These are phyloP conservation scores for Crypturellus undulatus DNA, from an alignment of 2,113 vertebrate species.

Conservation along the genomic window DNA sequence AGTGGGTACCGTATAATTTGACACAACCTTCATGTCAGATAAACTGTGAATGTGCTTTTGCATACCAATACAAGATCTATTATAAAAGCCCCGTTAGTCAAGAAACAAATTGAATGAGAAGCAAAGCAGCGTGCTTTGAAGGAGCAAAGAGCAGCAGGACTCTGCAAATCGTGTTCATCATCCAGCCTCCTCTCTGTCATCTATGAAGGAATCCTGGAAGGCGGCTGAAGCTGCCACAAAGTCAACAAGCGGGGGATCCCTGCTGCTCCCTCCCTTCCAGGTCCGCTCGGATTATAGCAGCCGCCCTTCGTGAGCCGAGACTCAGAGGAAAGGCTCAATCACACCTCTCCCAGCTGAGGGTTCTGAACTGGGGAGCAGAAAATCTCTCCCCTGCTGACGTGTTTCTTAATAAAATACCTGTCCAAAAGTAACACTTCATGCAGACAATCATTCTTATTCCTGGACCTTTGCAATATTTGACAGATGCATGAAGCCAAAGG, in stretches of 20 bases:
- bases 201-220: accelerated
- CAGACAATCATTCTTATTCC: neutral
- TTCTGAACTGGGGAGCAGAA: neutral
- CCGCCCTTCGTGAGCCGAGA: neutral
- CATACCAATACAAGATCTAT: neutral
- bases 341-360: neutral
- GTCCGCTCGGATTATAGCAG: accelerated
- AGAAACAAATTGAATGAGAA: neutral
- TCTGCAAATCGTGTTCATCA: neutral
- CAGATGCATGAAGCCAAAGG: neutral
- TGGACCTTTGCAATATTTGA: neutral
- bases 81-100: neutral
- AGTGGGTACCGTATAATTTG: neutral
- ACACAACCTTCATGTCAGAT: neutral
- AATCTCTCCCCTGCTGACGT: neutral
- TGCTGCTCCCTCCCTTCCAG: neutral
- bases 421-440: neutral
- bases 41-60: neutral
- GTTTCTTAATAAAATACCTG: neutral
- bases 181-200: neutral
- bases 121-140: neutral
- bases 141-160: no score
- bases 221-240: neutral
- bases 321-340: neutral
- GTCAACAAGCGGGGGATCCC: neutral